Evolutionary conservation across 2,797 vertebrate species (phyloP), one percentile per base, ranked within the genome.

Genomic region (Prunella strophiata): DNA sequence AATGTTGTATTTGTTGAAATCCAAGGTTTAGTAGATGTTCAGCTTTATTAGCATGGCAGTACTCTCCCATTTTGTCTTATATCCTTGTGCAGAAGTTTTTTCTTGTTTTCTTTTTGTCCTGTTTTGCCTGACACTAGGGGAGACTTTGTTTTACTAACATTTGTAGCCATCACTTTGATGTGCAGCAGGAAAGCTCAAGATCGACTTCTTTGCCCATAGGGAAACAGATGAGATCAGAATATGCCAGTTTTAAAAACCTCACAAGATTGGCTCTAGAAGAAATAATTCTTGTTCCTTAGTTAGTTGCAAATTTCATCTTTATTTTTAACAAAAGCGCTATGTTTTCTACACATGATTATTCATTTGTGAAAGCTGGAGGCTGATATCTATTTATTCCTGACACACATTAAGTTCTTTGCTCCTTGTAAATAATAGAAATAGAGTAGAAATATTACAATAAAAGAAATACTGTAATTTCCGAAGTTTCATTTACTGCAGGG

Each of bases 141-240:
- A 91, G 50, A 63, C 71, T 81, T 95, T 89, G 67, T 94, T 96
- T 94, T 85, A 74, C 43, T 87, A 45, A 71, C 34, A 72, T 91
- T 90, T 87, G 42, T 91, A 87, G 84, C 50, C 2, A 0, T 80
- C 50, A 54, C 94, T 97, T 96, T 97, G 93, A 95, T 94, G 91
- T 96, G 57, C 42, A 43, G 52, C 68, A 75, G 93, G 80, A 96
- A 96, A 94, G 38, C 54, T 90, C 50, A 61, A 68, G 67, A 85
- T 59, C 22, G 7, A 43, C 38, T 94, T 91, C 47, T 87, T 58
- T 93, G 83, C 57, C 42, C 50, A 77, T 48, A 68, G 80, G 65
- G 90, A 93, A 94, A 94, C 32, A 85, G 58, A 94, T 82, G 93
- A 95, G 71, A 92, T 89, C 88, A 89, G 78, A 94, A 92, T 65